phyloP scores from a whole-genome alignment of 1,140 invertebrate genomes.

The Halictus rubicundus region DNA sequence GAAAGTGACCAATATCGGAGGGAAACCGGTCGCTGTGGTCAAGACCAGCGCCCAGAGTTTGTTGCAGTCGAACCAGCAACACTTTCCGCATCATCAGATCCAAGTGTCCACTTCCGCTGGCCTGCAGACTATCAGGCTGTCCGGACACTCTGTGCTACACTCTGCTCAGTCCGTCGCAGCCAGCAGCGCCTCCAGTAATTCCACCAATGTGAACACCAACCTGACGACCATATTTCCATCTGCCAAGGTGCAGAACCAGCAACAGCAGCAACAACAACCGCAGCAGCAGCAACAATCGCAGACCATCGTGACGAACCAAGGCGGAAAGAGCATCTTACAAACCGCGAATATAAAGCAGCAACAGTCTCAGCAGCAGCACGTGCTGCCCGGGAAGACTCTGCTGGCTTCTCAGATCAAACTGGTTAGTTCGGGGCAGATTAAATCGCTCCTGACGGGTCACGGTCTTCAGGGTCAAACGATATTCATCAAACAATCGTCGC shows the following conservation, averaged over 20 bases:
- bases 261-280: constrained; percentile 65
- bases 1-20: constrained; percentile 63
- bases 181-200: constrained; percentile 49
- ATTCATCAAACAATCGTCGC: constrained; percentile 78
- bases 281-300: constrained; percentile 62
- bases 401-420: constrained; percentile 78
- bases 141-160: constrained; percentile 79
- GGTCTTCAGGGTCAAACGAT: constrained; percentile 78
- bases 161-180: constrained; percentile 68
- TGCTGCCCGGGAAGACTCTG: constrained; percentile 76
- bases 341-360: constrained; percentile 76
- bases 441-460: constrained; percentile 76
- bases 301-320: constrained; percentile 74
- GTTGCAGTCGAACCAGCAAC: constrained; percentile 78
- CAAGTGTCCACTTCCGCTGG: constrained; percentile 80
- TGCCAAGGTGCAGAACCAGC: constrained; percentile 71
- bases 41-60: constrained; percentile 77
- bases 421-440: constrained; percentile 77
- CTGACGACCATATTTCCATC: constrained; percentile 74
- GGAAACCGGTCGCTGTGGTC: constrained; percentile 77
- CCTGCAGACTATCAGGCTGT: constrained; percentile 81
- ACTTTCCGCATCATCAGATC: constrained; percentile 79
- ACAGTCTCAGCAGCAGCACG: constrained; percentile 71
- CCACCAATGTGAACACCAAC: constrained; percentile 58
- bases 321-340: constrained; percentile 77